These are phyloP conservation scores for Diorhabda sublineata DNA, from an alignment of 1,140 invertebrate species.

Conservation along the genomic window DNA sequence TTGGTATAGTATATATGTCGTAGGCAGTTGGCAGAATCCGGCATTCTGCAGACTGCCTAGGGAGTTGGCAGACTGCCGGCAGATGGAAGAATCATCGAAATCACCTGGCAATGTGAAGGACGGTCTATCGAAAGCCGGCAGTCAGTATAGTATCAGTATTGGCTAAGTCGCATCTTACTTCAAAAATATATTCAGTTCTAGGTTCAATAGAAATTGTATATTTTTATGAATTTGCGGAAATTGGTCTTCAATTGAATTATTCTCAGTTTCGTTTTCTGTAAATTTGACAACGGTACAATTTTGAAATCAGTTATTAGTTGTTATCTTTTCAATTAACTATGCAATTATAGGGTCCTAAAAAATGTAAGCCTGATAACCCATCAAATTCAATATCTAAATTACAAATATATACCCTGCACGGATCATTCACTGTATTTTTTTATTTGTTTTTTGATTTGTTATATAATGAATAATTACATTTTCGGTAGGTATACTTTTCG, in stretches of 20 bases:
- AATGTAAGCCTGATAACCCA: conserved; percentile 16
- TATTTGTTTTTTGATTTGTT: conserved; percentile 13
- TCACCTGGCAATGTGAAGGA: too few species aligned
- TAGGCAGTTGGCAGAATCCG: too few species aligned
- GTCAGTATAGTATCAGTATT: conserved; percentile 14
- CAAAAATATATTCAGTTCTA: conserved; percentile 18
- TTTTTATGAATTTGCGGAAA: neutral
- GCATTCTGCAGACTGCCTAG: too few species aligned
- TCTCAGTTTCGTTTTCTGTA: neutral
- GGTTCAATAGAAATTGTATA: conserved; percentile 14
- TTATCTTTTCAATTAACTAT: conserved; percentile 13
- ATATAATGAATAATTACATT: conserved; percentile 15
- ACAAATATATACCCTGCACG: conserved; percentile 18
- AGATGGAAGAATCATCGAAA: too few species aligned
- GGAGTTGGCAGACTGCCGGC: too few species aligned
- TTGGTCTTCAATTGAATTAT: neutral
- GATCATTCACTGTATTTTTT: conserved; percentile 2
- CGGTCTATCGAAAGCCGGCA: too few species aligned
- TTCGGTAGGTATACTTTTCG: conserved; percentile 19
- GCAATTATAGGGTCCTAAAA: conserved; percentile 19
- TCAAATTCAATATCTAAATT: conserved; percentile 23
- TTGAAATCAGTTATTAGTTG: conserved; percentile 18
- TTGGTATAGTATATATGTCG: too few species aligned
- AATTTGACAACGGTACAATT: conserved; percentile 11
- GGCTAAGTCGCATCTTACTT: conserved; percentile 7